phyloP scores from a whole-genome alignment of 1,140 invertebrate genomes.

The Panagrolaimus sp. region DNA sequence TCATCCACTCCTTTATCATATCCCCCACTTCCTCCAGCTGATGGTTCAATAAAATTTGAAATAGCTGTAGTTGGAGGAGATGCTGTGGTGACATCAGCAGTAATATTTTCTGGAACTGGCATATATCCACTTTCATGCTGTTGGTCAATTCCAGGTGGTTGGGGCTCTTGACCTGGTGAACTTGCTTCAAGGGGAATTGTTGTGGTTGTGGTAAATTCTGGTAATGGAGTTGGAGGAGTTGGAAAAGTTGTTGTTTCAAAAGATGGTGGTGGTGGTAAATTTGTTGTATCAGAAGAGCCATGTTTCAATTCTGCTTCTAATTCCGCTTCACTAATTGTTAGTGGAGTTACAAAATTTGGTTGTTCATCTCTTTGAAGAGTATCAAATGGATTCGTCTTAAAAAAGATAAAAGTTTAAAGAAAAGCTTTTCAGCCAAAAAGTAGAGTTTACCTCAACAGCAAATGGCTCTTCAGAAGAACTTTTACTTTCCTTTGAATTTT shows the following conservation, averaged over 20 bases:
- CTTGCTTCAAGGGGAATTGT: not conserved
- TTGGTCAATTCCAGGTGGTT: too few relatives aligned
- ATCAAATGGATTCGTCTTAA: not conserved
- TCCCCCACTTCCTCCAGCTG: too few relatives aligned
- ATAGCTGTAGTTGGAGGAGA: not conserved
- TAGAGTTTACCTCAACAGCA: too few relatives aligned
- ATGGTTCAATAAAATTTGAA: too few relatives aligned
- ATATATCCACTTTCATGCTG: too few relatives aligned
- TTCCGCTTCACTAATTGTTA: conserved; percentile 31
- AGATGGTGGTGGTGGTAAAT: not conserved
- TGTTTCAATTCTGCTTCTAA: conserved; percentile 28
- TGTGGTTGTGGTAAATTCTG: not conserved
- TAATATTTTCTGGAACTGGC: not conserved
- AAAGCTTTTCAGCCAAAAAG: too few relatives aligned
- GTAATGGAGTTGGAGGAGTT: not conserved
- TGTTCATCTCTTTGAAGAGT: not conserved
- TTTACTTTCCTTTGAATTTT: too few relatives aligned
- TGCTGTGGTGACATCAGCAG: not conserved
- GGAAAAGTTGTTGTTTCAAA: not conserved
- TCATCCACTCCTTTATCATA: too few relatives aligned
- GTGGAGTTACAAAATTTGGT: conserved; percentile 26
- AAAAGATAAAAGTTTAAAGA: too few relatives aligned
- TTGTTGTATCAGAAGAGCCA: too few relatives aligned
- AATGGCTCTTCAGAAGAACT: too few relatives aligned
- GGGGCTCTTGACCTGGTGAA: too few relatives aligned